A percentile compares a stretch with the other conserved stretches of the same genome.
Conservation (phyloP, 1,140 invertebrate species). For the Trinorchestia longiramus region DNA sequence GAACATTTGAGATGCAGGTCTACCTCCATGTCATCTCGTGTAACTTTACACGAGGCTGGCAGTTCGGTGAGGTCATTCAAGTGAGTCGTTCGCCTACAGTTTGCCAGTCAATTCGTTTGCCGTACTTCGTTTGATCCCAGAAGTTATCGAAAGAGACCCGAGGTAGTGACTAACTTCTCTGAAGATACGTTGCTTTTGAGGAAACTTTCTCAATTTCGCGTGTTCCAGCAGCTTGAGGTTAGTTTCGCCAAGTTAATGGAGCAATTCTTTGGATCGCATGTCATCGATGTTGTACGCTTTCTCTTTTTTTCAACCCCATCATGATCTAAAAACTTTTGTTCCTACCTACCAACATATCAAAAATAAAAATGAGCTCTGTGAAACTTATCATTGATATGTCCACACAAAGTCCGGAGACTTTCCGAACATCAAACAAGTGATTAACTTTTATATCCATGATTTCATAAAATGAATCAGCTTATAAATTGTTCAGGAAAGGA, state of each 20-base stretch:
- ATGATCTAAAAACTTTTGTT: background rate
- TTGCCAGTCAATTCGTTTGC: constrained; percentile 31
- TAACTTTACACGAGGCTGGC: background rate
- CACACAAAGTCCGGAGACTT: background rate
- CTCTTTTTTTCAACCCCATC: background rate
- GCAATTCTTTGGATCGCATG: background rate
- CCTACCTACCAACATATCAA: background rate
- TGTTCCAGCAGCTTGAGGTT: constrained; percentile 39
- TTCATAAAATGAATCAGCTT: too few relatives aligned
- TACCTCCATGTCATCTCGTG: background rate
- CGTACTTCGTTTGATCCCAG: constrained; percentile 10
- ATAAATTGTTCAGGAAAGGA: too few relatives aligned
- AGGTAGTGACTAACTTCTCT: constrained; percentile 21
- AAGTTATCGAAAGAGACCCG: constrained; percentile 20
- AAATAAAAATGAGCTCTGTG: background rate
- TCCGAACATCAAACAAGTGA: background rate
- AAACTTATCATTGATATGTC: background rate
- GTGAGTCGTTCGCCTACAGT: constrained; percentile 4
- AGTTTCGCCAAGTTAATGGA: background rate
- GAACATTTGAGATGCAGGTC: background rate
- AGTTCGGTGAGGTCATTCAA: background rate
- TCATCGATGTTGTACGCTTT: background rate
- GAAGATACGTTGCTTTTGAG: constrained; percentile 37
- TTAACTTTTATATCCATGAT: background rate
- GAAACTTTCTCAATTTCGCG: constrained; percentile 22